Evolutionary conservation across 2,113 vertebrate genomes (phyloP).

Genomic region (Tinamus guttatus): DNA sequence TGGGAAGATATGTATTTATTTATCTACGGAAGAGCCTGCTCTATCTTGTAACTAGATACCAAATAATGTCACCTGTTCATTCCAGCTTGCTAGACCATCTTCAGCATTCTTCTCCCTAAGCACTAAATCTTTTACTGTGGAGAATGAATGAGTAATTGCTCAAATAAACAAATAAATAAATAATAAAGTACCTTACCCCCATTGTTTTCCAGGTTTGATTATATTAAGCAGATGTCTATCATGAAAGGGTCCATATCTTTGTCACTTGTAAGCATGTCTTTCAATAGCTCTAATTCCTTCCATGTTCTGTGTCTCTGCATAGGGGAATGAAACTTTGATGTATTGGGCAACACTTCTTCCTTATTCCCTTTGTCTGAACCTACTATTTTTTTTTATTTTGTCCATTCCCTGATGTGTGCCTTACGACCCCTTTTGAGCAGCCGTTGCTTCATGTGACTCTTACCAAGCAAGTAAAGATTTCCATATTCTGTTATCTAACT

Average conservation of each 20-base stretch:
- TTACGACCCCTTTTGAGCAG: not conserved
- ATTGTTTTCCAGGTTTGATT: not conserved
- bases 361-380: not conserved
- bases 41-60: not conserved
- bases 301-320: not conserved
- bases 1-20: not conserved
- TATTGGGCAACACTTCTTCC: not conserved
- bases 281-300: not conserved
- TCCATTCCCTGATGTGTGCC: not conserved
- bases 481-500: not conserved
- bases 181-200: not conserved
- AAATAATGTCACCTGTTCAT: not conserved
- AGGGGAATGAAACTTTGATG: not conserved
- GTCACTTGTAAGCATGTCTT: not conserved
- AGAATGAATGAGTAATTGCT: not conserved
- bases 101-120: not conserved
- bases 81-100: not conserved
- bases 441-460: not conserved
- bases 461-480: not conserved
- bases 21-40: not conserved
- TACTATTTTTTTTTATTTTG: not conserved
- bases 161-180: too few species aligned
- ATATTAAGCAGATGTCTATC: not conserved
- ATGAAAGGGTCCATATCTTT: not conserved
- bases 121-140: not conserved